Base-by-base conservation (phyloP, 1,140 invertebrate genomes). In the Caenorhabditis remanei region DNA sequence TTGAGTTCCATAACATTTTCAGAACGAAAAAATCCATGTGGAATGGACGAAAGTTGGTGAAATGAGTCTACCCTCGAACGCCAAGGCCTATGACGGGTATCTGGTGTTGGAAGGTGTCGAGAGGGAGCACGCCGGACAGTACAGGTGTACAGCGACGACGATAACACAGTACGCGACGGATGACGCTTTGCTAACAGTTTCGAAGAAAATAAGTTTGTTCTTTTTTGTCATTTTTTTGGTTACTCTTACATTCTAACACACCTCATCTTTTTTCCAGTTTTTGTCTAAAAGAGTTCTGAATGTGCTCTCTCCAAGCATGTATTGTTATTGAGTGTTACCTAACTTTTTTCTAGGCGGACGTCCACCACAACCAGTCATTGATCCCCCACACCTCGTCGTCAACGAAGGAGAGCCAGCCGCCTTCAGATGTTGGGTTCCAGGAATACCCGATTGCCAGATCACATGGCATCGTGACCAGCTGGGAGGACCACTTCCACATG, bases 391-490 rank as follows among this genome's bases (percentile, higher is more conserved):
- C 65, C 90, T 90, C 58, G 86, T 84, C 13, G 91, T 92, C 8
- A 88, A 89, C 55, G 91, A 92, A 84, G 85, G 91, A 61, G 92
- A 90, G 48, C 86, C 90, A 40, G 91, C 92, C 40, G 87, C 89
- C 13, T 92, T 92, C 86, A 87, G 90, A 5, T 92, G 91, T 82
- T 82, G 91, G 61, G 91, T 91, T 4, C 90, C 91, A 50, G 90
- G 91, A 43, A 90, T 90, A 48, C 90, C 92, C 16, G 90, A 92
- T 63, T 92, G 91, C 82, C 92, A 92, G 58, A 92, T 92, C 61
- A 89, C 89, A 14, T 92, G 92, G 92, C 92, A 93, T 71, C 65
- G 86, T 41, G 88, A 93, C 41, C 84, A 90, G 11, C 55, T 93
- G 43, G 90, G 90, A 65, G 90, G 91, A 43, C 89, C 90, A 50